phyloP scores from a whole-genome alignment of 1,140 invertebrate species.

The Propsilocerus akamusi region DNA sequence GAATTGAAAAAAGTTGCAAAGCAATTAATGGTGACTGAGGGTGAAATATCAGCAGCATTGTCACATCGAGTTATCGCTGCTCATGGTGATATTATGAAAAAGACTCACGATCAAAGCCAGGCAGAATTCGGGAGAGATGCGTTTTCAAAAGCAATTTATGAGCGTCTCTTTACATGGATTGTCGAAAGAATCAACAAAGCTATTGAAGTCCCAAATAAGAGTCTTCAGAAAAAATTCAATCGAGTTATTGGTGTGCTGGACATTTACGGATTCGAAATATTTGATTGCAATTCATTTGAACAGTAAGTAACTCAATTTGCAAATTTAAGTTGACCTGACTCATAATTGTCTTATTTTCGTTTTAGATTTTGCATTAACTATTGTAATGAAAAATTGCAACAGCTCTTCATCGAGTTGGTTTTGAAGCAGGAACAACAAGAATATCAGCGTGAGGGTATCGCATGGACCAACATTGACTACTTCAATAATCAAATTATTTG shows the following conservation, averaged over 20 bases:
- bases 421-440: slow-evolving; percentile 93
- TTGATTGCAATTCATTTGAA: slow-evolving; percentile 87
- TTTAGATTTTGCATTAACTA: slow-evolving; percentile 77
- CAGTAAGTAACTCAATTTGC: slow-evolving; percentile 36
- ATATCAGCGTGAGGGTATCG: slow-evolving; percentile 79
- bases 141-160: slow-evolving; percentile 84
- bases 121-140: slow-evolving; percentile 86
- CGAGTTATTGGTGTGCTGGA: slow-evolving; percentile 89
- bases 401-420: slow-evolving; percentile 90
- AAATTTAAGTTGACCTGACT: not conserved
- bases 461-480: slow-evolving; percentile 79
- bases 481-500: slow-evolving; percentile 91
- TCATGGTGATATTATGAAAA: slow-evolving; percentile 84
- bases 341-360: not conserved
- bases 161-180: slow-evolving; percentile 83
- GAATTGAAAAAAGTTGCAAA: slow-evolving; percentile 39
- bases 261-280: slow-evolving; percentile 96
- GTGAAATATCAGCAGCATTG: slow-evolving; percentile 55
- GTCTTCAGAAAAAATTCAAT: slow-evolving; percentile 26
- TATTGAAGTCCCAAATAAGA: slow-evolving; percentile 38
- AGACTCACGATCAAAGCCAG: slow-evolving; percentile 66
- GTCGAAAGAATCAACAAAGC: slow-evolving; percentile 75
- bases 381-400: slow-evolving; percentile 93
- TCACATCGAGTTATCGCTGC: slow-evolving; percentile 80
- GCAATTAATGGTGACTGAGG: slow-evolving; percentile 51